Percentiles rank a stretch among this genome's conserved stretches.
Evolutionary conservation across 2,888 invertebrate species (phyloP).

Genomic region (Dryobota labecula): DNA sequence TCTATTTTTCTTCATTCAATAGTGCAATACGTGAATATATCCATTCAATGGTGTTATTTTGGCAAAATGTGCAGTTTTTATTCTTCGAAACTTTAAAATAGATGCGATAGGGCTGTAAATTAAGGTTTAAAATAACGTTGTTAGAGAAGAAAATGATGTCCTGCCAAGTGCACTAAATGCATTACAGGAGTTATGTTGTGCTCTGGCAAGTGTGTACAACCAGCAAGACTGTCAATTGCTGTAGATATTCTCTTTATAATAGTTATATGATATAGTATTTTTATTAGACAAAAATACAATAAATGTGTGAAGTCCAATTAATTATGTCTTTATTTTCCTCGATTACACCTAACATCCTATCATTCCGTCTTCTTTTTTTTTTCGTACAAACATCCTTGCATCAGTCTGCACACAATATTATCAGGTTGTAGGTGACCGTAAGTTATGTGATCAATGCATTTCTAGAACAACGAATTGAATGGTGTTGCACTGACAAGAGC

Average conservation of each 20-base stretch:
- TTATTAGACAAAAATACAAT: conserved; percentile 91
- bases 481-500: background rate
- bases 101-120: conserved; percentile 84
- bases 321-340: conserved; percentile 65
- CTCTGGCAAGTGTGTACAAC: conserved; percentile 84
- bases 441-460: background rate
- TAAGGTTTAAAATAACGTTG: conserved; percentile 80
- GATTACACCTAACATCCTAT: background rate
- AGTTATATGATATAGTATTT: conserved; percentile 89
- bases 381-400: background rate
- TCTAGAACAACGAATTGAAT: background rate
- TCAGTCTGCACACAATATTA: background rate
- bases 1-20: conserved; percentile 69
- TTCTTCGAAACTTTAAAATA: conserved; percentile 74
- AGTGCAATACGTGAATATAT: conserved; percentile 85
- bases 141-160: conserved; percentile 74
- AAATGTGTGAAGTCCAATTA: conserved; percentile 90
- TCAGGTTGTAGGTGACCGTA: background rate
- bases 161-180: conserved; percentile 73
- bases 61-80: conserved; percentile 76
- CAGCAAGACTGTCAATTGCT: conserved; percentile 90
- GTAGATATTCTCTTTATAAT: conserved; percentile 88
- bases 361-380: background rate
- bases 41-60: conserved; percentile 84
- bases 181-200: conserved; percentile 79